Percentiles rank a stretch among this genome's conserved stretches.
Conservation (phyloP, 2,113 vertebrate genomes). For the Eidolon helvum region DNA sequence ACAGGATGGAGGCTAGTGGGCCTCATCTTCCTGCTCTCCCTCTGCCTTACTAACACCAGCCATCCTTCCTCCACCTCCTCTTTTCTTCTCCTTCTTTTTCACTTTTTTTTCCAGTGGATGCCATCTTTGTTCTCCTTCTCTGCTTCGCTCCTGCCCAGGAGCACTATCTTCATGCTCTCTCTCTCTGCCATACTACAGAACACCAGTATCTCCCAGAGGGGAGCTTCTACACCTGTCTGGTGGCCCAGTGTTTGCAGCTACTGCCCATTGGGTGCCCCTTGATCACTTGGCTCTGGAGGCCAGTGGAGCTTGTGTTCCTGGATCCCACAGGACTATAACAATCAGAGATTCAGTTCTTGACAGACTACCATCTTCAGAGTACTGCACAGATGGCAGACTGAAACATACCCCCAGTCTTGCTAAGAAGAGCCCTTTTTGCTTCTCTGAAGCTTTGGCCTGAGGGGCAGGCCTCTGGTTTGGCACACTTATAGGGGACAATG, state of each 20-base stretch:
- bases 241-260: neutral
- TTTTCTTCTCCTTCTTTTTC: neutral
- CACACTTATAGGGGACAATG: neutral
- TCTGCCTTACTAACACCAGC: neutral
- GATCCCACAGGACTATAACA: neutral
- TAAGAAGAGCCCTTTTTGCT: neutral
- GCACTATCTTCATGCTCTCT: neutral
- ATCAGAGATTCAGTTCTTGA: neutral
- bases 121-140: neutral
- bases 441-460: neutral
- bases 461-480: neutral
- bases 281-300: neutral
- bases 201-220: neutral
- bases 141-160: neutral
- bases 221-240: neutral
- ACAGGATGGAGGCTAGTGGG: neutral
- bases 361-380: neutral
- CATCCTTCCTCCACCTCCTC: neutral
- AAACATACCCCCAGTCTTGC: neutral
- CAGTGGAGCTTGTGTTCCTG: neutral
- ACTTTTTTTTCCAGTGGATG: neutral
- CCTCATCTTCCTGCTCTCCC: neutral
- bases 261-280: neutral
- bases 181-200: neutral
- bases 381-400: neutral